Evolutionary conservation across 2,888 invertebrate species (phyloP), one percentile per base, ranked within the genome.

Genomic region (Meliscaeva auricollis): DNA sequence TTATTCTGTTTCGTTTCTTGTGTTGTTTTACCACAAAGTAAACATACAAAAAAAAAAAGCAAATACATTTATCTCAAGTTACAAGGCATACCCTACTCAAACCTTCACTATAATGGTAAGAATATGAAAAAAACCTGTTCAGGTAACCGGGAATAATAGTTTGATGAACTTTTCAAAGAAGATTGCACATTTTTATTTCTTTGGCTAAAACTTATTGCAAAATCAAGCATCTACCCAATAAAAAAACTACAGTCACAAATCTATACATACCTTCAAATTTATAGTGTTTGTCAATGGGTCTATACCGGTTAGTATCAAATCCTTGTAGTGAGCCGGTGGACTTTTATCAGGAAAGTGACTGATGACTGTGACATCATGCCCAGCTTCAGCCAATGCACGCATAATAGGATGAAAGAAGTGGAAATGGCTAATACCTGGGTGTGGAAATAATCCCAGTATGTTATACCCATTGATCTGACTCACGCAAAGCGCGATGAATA

Each of bases 301-400:
- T 0, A 81, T 69, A 6, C 89, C 90, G 1, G 89, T 88, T 11
- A 92, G 84, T 9, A 89, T 88, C 41, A 90, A 88, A 82, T 92
- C 92, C 87, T 89, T 90, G 74, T 92, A 92, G 32, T 90, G 90
- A 11, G 88, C 87, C 1, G 90, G 89, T 11, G 92, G 91, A 87
- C 89, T 89, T 85, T 92, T 92, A 70, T 90, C 90, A 0, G 93
- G 93, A 88, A 93, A 93, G 85, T 92, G 91, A 85, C 92, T 92
- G 2, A 93, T 89, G 82, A 93, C 93, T 3, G 92, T 93, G 0
- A 93, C 92, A 62, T 93, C 91, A 87, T 93, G 93, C 0, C 93
- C 93, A 41, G 91, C 90, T 74, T 91, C 91, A 1, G 93, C 93
- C 41, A 93, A 88, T n/a, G 91, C 92, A 8, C 91, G 90, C 89